phyloP scores from a whole-genome alignment of 2,113 vertebrate species.

The Merops nubicus region DNA sequence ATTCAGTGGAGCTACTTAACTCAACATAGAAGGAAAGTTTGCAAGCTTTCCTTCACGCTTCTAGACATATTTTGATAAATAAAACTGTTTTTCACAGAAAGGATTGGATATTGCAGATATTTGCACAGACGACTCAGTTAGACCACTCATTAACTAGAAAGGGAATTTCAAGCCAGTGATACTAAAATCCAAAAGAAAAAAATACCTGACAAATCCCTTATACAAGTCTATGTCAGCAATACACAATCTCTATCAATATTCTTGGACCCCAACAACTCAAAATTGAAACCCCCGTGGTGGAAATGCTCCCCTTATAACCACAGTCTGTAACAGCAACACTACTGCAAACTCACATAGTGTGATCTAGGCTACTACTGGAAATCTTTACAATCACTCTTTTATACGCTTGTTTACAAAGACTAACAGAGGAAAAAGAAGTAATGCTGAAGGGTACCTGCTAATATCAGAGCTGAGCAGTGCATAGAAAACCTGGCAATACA shows the following conservation, averaged over 20 bases:
- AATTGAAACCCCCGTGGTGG: background rate
- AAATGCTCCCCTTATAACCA: background rate
- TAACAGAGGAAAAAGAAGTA: background rate
- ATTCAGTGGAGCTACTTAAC: background rate
- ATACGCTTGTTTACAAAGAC: background rate
- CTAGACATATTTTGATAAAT: background rate
- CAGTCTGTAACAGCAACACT: background rate
- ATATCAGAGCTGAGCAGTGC: background rate
- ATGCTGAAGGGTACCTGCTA: background rate
- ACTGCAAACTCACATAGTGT: fast-evolving
- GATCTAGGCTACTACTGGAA: background rate
- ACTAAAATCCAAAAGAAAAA: background rate
- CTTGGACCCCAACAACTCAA: background rate
- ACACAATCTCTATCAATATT: background rate
- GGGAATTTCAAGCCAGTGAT: background rate
- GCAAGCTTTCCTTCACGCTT: background rate
- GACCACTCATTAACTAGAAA: background rate
- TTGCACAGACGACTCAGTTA: background rate
- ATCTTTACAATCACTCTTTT: background rate
- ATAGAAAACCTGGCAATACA: background rate
- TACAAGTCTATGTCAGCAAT: background rate
- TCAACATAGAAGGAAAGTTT: background rate
- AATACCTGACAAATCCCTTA: background rate
- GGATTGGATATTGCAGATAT: background rate
- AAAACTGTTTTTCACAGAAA: background rate